phyloP scores from a whole-genome alignment of 2,888 invertebrate species.

The Hofmannophila pseudospretella region DNA sequence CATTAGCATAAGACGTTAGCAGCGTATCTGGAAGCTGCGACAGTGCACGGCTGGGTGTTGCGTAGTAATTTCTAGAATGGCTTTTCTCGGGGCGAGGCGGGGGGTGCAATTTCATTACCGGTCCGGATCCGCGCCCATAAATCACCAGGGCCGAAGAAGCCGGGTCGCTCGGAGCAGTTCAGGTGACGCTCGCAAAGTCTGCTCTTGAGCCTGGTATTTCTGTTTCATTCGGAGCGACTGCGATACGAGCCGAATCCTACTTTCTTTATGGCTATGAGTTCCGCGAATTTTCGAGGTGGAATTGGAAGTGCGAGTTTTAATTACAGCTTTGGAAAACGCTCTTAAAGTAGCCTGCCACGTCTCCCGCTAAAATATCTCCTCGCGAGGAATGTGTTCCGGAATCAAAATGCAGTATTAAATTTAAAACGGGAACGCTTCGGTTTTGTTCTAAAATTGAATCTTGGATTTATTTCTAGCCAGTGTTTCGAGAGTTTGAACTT shows the following conservation, averaged over 20 bases:
- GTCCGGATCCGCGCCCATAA: conserved; percentile 77
- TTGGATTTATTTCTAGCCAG: conserved; percentile 32
- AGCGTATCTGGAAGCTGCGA: conserved; percentile 32
- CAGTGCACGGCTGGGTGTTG: conserved; percentile 62
- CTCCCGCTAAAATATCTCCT: conserved; percentile 22
- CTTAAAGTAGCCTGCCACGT: conserved; percentile 35
- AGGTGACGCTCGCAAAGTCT: conserved; percentile 74
- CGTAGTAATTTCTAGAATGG: conserved; percentile 77
- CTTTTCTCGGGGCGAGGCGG: conserved; percentile 49
- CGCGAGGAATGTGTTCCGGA: conserved; percentile 21
- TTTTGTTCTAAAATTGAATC: conserved; percentile 12
- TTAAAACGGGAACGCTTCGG: not conserved
- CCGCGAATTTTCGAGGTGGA: conserved; percentile 48
- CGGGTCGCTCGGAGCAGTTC: conserved; percentile 70
- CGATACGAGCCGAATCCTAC: conserved; percentile 52
- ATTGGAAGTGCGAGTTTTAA: conserved; percentile 58
- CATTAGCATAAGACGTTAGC: conserved; percentile 51
- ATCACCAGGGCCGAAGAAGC: conserved; percentile 78
- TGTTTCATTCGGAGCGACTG: conserved; percentile 52
- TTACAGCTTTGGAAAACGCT: conserved; percentile 50
- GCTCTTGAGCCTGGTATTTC: conserved; percentile 66
- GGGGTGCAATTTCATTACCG: conserved; percentile 78
- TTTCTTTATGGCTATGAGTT: conserved; percentile 71
- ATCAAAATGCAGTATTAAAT: conserved; percentile 3
- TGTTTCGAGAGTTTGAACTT: conserved; percentile 40